Percentiles rank a stretch among this genome's conserved stretches.
phyloP scores from a whole-genome alignment of 1,140 invertebrate species.

The Bombus sylvicola region DNA sequence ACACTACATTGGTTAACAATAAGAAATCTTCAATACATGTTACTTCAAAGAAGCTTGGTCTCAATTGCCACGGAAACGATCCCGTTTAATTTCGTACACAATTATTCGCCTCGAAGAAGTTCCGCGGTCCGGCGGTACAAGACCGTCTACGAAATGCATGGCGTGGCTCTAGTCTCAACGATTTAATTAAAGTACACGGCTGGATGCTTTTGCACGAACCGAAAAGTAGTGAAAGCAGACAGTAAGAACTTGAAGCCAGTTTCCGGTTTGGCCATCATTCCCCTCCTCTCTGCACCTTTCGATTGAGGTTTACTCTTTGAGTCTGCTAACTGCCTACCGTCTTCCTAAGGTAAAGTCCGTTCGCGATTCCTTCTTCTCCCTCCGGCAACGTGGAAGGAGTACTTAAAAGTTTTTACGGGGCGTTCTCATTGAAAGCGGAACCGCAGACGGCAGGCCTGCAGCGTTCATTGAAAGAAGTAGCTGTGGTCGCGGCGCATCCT shows the following conservation, averaged over 20 bases:
- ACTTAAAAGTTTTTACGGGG: constrained; percentile 75
- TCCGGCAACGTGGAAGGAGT: constrained; percentile 56
- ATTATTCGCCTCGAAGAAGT: constrained; percentile 37
- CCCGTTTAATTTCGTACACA: constrained; percentile 8
- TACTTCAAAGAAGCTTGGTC: background rate
- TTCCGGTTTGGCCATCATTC: constrained; percentile 43
- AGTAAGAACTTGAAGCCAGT: constrained; percentile 59
- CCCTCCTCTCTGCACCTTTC: background rate
- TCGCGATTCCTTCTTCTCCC: constrained; percentile 45
- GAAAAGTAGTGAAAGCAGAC: constrained; percentile 44
- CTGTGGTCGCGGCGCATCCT: constrained; percentile 54
- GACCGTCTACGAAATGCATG: constrained; percentile 44
- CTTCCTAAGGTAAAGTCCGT: constrained; percentile 35
- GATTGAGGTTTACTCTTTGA: constrained; percentile 47
- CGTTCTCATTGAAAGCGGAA: constrained; percentile 73
- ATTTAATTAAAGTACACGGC: constrained; percentile 61
- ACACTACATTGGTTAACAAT: background rate
- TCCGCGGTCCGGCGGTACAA: constrained; percentile 15
- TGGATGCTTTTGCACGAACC: constrained; percentile 33
- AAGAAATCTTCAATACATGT: background rate
- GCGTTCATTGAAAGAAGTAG: constrained; percentile 69
- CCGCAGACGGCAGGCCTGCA: constrained; percentile 52
- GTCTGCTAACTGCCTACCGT: constrained; percentile 52
- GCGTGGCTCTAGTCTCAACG: constrained; percentile 16
- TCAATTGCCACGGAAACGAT: background rate